phyloP scores from a whole-genome alignment of 2,113 vertebrate species.

The Lipotes vexillifer region DNA sequence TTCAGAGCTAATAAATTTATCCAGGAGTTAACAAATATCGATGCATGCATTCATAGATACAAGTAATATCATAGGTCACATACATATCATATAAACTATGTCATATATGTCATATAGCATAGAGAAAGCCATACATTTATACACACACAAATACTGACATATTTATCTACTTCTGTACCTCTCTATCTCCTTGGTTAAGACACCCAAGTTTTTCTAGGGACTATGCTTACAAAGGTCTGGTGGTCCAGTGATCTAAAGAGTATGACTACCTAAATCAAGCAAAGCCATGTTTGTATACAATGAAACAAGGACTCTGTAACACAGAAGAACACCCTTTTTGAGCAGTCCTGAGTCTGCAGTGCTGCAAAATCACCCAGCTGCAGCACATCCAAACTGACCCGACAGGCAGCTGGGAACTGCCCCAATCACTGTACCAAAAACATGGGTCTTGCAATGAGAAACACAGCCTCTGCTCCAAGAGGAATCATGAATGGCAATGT shows the following conservation, averaged over 20 bases:
- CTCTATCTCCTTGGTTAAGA: neutral
- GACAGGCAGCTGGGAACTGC: neutral
- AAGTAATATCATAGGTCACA: neutral
- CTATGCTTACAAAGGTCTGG: neutral
- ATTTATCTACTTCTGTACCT: neutral
- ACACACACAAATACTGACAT: neutral
- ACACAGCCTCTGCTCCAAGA: neutral
- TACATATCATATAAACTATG: neutral
- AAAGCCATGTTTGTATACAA: neutral
- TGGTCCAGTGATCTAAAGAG: neutral
- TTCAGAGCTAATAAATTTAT: neutral
- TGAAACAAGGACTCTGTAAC: neutral
- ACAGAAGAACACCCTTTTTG: neutral
- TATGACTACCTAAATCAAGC: neutral
- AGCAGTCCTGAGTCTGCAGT: neutral
- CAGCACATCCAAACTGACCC: neutral
- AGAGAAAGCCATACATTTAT: neutral
- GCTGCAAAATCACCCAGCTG: neutral
- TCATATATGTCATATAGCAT: neutral
- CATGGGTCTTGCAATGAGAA: neutral
- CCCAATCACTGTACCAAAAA: neutral
- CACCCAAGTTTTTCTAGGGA: neutral
- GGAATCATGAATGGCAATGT: neutral
- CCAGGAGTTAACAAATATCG: neutral
- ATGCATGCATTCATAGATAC: neutral